phyloP scores from a whole-genome alignment of 1,140 invertebrate species.

The Sycophaga agraensis region DNA sequence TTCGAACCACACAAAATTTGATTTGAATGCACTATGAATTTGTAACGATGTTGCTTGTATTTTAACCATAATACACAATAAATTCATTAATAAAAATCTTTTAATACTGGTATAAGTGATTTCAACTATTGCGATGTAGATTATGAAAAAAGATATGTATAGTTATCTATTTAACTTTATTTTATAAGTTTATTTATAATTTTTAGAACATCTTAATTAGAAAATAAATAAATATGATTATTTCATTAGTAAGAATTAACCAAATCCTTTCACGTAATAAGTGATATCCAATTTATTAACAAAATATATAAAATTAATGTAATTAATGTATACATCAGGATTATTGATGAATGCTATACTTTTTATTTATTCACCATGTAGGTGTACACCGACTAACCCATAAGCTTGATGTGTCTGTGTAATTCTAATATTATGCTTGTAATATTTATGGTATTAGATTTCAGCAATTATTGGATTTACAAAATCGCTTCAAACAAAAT shows the following conservation, averaged over 20 bases:
- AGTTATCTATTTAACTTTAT: too few relatives aligned
- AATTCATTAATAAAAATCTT: too few relatives aligned
- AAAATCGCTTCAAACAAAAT: too few relatives aligned
- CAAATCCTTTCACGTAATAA: neutral
- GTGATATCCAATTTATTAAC: neutral
- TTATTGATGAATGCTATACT: conserved; percentile 5
- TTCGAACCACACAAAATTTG: conserved; percentile 1
- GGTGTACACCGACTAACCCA: neutral
- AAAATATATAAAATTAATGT: neutral
- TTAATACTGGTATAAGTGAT: neutral
- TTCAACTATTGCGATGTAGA: neutral
- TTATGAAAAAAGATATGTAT: neutral
- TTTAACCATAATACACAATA: too few relatives aligned
- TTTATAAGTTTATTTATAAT: too few relatives aligned
- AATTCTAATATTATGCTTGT: too few relatives aligned
- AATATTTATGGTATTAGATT: too few relatives aligned
- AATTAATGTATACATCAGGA: neutral
- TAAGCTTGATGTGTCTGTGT: conserved; percentile 1
- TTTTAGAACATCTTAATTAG: too few relatives aligned
- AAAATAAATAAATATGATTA: neutral
- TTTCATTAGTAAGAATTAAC: neutral
- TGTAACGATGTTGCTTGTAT: conserved; percentile 10
- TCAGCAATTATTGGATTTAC: too few relatives aligned
- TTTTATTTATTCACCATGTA: neutral
- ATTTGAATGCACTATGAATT: neutral